Evolutionary conservation across 2,797 vertebrate genomes (phyloP).

Genomic region (Gymnoscopelus microlampas): DNA sequence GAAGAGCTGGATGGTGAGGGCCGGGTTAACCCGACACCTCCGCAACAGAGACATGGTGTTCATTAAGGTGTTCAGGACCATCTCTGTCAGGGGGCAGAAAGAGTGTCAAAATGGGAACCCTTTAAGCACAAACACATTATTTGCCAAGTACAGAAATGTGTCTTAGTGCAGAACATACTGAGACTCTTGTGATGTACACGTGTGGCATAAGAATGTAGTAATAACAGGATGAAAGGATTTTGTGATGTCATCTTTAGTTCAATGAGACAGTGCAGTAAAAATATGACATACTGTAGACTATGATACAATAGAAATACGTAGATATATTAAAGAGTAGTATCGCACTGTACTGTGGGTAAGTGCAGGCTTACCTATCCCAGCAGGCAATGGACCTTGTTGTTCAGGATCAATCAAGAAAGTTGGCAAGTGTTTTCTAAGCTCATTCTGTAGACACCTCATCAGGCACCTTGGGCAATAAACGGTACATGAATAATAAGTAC

Average conservation of each 20-base stretch:
- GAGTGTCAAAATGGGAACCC: background rate
- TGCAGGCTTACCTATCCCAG: slow-evolving; percentile 85
- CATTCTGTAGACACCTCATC: slow-evolving; percentile 88
- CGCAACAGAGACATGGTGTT: slow-evolving; percentile 91
- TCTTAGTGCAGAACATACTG: no score
- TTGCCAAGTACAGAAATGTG: no score
- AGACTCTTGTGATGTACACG: no score
- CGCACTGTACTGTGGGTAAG: background rate
- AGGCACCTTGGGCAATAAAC: slow-evolving; percentile 78
- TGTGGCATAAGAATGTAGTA: no score
- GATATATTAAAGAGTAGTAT: no score
- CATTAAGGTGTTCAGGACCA: slow-evolving; percentile 90
- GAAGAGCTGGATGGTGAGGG: slow-evolving; percentile 95
- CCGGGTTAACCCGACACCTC: slow-evolving; percentile 90
- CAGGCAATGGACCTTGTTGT: slow-evolving; percentile 86
- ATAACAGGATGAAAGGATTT: no score
- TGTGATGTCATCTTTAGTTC: no score
- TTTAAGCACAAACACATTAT: no score
- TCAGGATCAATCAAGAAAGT: slow-evolving; percentile 92
- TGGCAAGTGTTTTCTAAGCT: slow-evolving; percentile 90
- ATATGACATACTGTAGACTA: no score
- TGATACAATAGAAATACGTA: no score
- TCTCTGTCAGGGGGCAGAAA: slow-evolving; percentile 74
- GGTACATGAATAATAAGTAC: slow-evolving; percentile 4
- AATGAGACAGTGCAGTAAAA: no score